Percentiles rank a stretch among this genome's conserved stretches.
Conservation (phyloP, 2,797 vertebrate species). For the Girardinus metallicus region DNA sequence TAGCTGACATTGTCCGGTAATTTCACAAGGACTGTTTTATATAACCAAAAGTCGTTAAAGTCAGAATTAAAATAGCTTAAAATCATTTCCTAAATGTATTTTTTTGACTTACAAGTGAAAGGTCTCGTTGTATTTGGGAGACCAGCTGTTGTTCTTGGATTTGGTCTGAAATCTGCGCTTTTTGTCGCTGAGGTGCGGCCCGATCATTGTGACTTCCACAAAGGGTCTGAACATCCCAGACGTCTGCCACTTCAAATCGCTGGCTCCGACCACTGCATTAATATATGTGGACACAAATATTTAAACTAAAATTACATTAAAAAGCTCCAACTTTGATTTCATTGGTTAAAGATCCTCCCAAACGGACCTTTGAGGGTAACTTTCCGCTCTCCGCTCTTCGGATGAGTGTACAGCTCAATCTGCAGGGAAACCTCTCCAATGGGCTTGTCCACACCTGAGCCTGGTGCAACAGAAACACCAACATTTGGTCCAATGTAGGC, state of each 20-base stretch:
- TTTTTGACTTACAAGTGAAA: constrained; percentile 91
- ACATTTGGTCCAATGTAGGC: background rate
- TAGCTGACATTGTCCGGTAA: too few relatives aligned
- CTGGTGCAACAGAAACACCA: constrained; percentile 69
- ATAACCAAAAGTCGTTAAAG: too few relatives aligned
- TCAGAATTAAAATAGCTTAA: too few relatives aligned
- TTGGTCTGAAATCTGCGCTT: constrained; percentile 98
- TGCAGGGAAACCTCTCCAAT: constrained; percentile 96
- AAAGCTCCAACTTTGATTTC: background rate
- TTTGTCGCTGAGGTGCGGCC: constrained; percentile 95
- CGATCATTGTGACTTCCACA: constrained; percentile 93
- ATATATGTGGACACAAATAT: constrained; percentile 24
- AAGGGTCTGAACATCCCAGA: constrained; percentile 98
- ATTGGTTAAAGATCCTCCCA: background rate
- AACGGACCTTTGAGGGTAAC: constrained; percentile 92
- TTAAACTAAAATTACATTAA: background rate
- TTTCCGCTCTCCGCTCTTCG: constrained; percentile 92
- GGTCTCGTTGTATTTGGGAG: constrained; percentile 96
- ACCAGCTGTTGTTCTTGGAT: constrained; percentile 99
- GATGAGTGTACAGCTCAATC: constrained; percentile 93
- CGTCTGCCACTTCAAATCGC: constrained; percentile 96
- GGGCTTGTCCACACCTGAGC: constrained; percentile 89
- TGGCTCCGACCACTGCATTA: constrained; percentile 87
- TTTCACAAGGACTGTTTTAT: too few relatives aligned
- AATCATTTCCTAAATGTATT: too few relatives aligned